phyloP scores from a whole-genome alignment of 2,888 invertebrate species.

The Stegophylla sp. region DNA sequence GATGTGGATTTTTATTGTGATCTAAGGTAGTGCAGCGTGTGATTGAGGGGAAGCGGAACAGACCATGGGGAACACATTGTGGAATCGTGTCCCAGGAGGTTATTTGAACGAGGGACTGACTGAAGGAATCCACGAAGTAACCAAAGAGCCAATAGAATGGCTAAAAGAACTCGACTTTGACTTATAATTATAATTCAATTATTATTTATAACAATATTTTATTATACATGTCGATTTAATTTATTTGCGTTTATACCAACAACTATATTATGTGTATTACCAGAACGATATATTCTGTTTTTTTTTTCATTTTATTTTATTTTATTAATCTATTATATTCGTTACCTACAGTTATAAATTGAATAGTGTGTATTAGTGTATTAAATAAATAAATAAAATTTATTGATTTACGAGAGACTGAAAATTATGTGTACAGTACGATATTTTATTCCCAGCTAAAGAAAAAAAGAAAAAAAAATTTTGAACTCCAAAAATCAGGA shows the following conservation, averaged over 20 bases:
- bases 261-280: no score
- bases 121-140: neutral
- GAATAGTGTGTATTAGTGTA: no score
- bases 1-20: conserved; percentile 1
- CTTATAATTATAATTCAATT: neutral
- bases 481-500: no score
- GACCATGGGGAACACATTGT: conserved; percentile 3
- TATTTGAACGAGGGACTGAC: conserved; percentile 4
- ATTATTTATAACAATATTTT: neutral
- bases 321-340: no score
- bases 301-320: no score
- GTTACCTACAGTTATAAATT: no score
- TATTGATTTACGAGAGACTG: no score
- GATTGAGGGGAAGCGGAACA: neutral
- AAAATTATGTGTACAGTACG: no score
- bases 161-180: neutral
- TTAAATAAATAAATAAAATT: no score
- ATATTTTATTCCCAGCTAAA: no score
- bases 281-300: no score
- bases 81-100: neutral
- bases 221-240: neutral
- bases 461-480: no score
- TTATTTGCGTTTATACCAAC: neutral
- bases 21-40: conserved; percentile 3
- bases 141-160: conserved; percentile 14